Conservation (phyloP, 1,140 invertebrate genomes). For the Bombus balteatus region DNA sequence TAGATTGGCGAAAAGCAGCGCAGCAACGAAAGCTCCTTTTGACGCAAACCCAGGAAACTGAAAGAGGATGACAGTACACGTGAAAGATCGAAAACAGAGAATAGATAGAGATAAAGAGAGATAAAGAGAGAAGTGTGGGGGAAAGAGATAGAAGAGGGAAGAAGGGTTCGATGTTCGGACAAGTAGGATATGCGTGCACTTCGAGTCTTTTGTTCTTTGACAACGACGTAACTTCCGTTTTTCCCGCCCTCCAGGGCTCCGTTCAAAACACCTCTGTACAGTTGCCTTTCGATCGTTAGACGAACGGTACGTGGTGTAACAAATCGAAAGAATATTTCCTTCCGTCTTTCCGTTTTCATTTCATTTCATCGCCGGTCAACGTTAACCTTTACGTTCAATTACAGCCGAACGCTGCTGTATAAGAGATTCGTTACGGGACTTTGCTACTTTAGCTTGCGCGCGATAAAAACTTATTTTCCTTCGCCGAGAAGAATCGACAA, state of each 20-base stretch:
- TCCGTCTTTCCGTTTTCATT: not conserved
- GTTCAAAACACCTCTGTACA: not conserved
- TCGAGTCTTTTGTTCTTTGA: slow-evolving; percentile 53
- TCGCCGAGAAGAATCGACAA: too few species aligned
- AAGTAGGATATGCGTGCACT: slow-evolving; percentile 63
- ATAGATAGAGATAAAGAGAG: slow-evolving; percentile 21
- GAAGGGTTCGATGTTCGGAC: slow-evolving; percentile 39
- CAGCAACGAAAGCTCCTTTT: slow-evolving; percentile 81
- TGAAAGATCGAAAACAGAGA: slow-evolving; percentile 55
- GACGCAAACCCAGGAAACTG: slow-evolving; percentile 79
- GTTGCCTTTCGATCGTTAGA: not conserved
- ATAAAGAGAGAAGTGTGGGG: not conserved
- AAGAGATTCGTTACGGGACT: too few species aligned
- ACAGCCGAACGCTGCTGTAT: too few species aligned
- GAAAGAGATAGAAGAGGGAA: too few species aligned
- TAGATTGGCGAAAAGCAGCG: slow-evolving; percentile 82
- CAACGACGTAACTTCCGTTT: slow-evolving; percentile 9
- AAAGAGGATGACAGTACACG: slow-evolving; percentile 53
- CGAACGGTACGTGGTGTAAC: not conserved
- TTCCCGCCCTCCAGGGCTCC: not conserved
- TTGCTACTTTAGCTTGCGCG: too few species aligned
- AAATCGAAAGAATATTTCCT: not conserved
- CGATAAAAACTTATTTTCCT: not conserved
- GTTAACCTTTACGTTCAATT: too few species aligned
- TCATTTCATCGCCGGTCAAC: not conserved